A percentile compares a stretch with the other conserved stretches of the same genome.
phyloP scores from a whole-genome alignment of 2,888 invertebrate species.

The Cancer borealis region DNA sequence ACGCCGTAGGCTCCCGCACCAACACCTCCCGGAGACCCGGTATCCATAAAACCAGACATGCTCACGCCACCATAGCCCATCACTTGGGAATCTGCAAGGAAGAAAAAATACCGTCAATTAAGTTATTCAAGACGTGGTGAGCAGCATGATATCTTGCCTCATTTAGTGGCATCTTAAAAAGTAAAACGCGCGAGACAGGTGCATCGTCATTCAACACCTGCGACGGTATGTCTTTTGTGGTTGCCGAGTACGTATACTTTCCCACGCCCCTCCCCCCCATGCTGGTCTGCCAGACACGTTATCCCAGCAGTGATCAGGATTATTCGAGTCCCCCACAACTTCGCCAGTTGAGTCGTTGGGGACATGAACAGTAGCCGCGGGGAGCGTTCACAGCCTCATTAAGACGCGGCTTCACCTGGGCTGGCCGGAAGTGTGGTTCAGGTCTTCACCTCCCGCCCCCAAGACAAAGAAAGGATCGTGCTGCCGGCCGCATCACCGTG shows the following conservation, averaged over 20 bases:
- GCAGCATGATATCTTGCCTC: background rate
- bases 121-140: background rate
- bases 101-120: background rate
- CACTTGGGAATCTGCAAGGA: slow-evolving; percentile 73
- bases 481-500: slow-evolving; percentile 25
- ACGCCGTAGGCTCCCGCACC: slow-evolving; percentile 66
- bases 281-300: background rate
- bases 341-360: background rate
- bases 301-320: background rate
- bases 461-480: slow-evolving; percentile 22
- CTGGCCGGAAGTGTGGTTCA: slow-evolving; percentile 35
- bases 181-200: slow-evolving; percentile 17
- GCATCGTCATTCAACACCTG: slow-evolving; percentile 22
- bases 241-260: background rate
- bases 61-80: slow-evolving; percentile 68
- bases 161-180: background rate
- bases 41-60: slow-evolving; percentile 68
- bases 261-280: background rate
- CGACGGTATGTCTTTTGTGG: background rate
- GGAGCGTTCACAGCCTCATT: background rate
- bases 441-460: slow-evolving; percentile 43
- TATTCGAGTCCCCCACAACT: background rate
- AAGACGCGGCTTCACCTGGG: slow-evolving; percentile 8
- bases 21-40: slow-evolving; percentile 70
- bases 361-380: background rate